Evolutionary conservation across 2,113 vertebrate species (phyloP).

Genomic region (Apeltes quadracus): DNA sequence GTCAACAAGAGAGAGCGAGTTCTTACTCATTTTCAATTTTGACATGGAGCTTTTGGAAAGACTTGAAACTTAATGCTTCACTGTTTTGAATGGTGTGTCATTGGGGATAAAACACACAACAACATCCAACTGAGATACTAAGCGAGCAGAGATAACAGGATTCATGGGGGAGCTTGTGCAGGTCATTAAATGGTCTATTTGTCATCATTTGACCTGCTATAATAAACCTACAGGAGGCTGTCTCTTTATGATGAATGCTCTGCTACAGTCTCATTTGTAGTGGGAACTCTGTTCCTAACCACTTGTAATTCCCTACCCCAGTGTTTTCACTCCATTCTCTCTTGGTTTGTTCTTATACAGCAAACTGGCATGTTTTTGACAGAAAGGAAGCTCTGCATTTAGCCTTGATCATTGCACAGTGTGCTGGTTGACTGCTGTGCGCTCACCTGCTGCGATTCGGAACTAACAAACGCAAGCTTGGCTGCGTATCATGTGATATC

Average conservation of each 20-base stretch:
- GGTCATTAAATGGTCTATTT: slow-evolving; percentile 37
- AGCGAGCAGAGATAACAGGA: slow-evolving; percentile 3
- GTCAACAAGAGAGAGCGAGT: slow-evolving; percentile 42
- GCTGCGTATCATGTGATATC: neutral
- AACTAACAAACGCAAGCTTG: neutral
- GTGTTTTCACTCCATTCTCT: neutral
- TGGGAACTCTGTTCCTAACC: neutral
- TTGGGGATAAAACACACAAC: slow-evolving; percentile 5
- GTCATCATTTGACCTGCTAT: slow-evolving; percentile 37
- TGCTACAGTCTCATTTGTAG: slow-evolving; percentile 3
- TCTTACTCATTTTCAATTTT: slow-evolving; percentile 22
- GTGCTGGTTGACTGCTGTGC: neutral
- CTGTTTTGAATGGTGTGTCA: neutral
- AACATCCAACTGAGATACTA: neutral
- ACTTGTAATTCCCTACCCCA: neutral
- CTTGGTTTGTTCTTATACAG: neutral
- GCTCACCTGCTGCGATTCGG: neutral
- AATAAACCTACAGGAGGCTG: slow-evolving; percentile 25
- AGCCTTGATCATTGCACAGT: neutral
- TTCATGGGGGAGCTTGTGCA: neutral
- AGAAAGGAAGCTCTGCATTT: neutral
- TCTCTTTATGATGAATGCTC: slow-evolving; percentile 23
- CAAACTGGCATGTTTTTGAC: neutral
- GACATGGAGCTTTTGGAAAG: neutral
- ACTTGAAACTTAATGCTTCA: neutral